Conservation (phyloP, 2,113 vertebrate genomes). For the Spea bombifrons region DNA sequence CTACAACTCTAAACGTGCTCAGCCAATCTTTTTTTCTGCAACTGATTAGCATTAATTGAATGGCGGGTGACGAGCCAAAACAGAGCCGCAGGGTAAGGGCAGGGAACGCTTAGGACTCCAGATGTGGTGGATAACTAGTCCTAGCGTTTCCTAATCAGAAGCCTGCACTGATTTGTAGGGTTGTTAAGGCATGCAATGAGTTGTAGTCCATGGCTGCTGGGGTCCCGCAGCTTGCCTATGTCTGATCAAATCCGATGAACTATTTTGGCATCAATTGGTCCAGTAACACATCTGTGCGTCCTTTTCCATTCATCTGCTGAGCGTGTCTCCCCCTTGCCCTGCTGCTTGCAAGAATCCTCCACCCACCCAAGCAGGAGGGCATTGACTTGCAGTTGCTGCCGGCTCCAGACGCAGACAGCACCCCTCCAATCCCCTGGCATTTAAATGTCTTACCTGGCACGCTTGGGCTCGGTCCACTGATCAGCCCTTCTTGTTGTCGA, state of each 20-base stretch:
- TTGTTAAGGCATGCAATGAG: neutral
- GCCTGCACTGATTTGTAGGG: neutral
- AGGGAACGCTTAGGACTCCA: too few relatives aligned
- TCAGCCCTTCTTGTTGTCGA: neutral
- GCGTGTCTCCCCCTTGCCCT: constrained; percentile 4
- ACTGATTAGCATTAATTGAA: too few relatives aligned
- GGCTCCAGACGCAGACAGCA: constrained; percentile 33
- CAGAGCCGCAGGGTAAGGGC: neutral
- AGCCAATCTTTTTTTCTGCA: neutral
- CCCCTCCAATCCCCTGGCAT: constrained; percentile 8
- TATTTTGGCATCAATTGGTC: neutral
- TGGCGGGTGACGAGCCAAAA: neutral
- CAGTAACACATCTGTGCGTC: constrained; percentile 26
- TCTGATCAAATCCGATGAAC: too few relatives aligned
- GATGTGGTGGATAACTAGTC: too few relatives aligned
- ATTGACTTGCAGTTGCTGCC: constrained; percentile 28
- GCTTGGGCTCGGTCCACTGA: neutral
- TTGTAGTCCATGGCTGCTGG: neutral
- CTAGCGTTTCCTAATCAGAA: too few relatives aligned
- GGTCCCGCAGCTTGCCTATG: neutral
- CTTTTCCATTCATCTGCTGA: constrained; percentile 7
- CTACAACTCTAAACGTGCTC: neutral
- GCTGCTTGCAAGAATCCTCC: constrained; percentile 26
- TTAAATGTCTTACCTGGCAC: constrained; percentile 39
- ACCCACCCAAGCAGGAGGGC: constrained; percentile 13